A percentile compares a stretch with the other conserved stretches of the same genome.
Conservation (phyloP, 2,113 vertebrate genomes). For the Salvelinus sp. region DNA sequence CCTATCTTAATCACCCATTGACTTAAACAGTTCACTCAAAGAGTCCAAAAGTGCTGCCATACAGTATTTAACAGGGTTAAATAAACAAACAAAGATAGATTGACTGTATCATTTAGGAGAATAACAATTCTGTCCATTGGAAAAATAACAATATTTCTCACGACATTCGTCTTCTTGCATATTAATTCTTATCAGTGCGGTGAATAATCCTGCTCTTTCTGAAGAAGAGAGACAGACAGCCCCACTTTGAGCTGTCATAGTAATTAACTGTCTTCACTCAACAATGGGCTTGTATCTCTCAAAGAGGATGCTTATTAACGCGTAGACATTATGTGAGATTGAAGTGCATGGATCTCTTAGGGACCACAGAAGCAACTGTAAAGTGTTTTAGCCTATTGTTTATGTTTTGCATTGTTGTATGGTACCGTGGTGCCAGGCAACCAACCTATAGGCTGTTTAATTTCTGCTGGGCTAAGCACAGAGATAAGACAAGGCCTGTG, state of each 20-base stretch:
- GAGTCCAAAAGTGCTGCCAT: conserved; percentile 62
- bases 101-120: conserved; percentile 68
- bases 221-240: conserved; percentile 62
- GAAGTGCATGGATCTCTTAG: conserved; percentile 59
- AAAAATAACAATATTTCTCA: conserved; percentile 52
- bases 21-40: conserved; percentile 40
- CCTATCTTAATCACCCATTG: conserved; percentile 33
- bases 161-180: conserved; percentile 28
- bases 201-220: conserved; percentile 66
- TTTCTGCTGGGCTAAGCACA: background rate
- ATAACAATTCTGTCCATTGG: conserved; percentile 54
- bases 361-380: conserved; percentile 14
- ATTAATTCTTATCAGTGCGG: conserved; percentile 34
- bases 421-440: background rate
- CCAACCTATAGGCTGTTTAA: background rate
- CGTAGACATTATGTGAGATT: conserved; percentile 57
- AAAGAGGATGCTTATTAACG: conserved; percentile 68
- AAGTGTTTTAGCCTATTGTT: background rate
- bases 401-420: background rate
- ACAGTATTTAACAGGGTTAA: conserved; percentile 67
- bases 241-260: conserved; percentile 65
- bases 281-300: conserved; percentile 66
- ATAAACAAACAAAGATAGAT: conserved; percentile 68
- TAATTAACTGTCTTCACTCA: conserved; percentile 70
- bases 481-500: conserved; percentile 7